Evolutionary conservation across 2,888 invertebrate genomes (phyloP).

Genomic region (Epistrophella euchroma): DNA sequence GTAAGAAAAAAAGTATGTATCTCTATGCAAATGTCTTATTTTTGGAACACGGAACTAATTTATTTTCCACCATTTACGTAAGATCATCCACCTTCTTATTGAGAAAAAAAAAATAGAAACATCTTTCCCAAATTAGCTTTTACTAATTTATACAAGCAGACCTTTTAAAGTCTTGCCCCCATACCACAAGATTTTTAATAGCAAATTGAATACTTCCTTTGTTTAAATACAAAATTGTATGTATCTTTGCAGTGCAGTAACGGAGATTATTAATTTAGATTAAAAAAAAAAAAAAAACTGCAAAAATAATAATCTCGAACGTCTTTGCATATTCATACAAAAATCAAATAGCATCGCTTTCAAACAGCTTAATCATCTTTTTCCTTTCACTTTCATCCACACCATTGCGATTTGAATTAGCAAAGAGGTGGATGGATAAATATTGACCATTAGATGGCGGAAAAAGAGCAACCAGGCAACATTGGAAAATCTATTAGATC

Average conservation of each 20-base stretch:
- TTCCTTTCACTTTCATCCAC: constrained; percentile 73
- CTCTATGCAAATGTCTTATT: constrained; percentile 60
- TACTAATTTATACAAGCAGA: constrained; percentile 39
- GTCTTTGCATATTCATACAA: constrained; percentile 47
- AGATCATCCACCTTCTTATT: constrained; percentile 51
- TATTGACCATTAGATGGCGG: constrained; percentile 57
- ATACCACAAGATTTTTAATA: constrained; percentile 13
- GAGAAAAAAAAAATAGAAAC: background rate
- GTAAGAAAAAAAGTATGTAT: background rate
- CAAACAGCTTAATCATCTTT: constrained; percentile 75
- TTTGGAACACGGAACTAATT: constrained; percentile 69
- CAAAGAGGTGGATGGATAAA: constrained; percentile 34
- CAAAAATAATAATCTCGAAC: constrained; percentile 61
- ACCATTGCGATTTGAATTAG: constrained; percentile 6
- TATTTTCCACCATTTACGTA: constrained; percentile 39
- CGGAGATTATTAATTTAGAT: constrained; percentile 38
- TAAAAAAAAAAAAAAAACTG: constrained; percentile 26
- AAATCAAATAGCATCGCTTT: constrained; percentile 60
- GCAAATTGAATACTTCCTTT: constrained; percentile 30
- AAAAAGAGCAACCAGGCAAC: constrained; percentile 40
- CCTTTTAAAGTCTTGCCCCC: constrained; percentile 29
- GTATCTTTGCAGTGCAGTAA: constrained; percentile 6
- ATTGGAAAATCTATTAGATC: constrained; percentile 34
- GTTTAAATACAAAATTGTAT: constrained; percentile 9
- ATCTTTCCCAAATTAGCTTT: constrained; percentile 26